These are phyloP conservation scores for Oryctes rhinoceros DNA, from an alignment of 1,140 invertebrate genomes.

Conservation along the genomic window DNA sequence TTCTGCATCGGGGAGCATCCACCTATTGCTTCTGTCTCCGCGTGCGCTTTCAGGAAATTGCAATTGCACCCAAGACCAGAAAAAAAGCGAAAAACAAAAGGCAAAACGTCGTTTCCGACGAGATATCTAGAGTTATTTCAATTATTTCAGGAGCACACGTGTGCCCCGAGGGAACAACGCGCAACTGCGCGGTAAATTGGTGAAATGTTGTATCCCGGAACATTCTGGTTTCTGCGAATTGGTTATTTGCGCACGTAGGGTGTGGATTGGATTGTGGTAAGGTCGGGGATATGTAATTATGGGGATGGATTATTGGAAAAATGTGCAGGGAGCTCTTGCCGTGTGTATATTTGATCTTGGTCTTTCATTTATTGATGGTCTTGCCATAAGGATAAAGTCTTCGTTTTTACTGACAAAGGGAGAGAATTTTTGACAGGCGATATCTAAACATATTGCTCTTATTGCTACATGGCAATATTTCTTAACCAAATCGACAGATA, in stretches of 20 bases:
- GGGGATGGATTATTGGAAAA: neutral
- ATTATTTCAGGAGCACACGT: slow-evolving; percentile 18
- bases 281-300: neutral
- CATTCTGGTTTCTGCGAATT: slow-evolving; percentile 2
- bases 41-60: neutral
- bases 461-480: no score
- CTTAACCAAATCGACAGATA: no score
- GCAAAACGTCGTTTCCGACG: neutral
- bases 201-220: neutral
- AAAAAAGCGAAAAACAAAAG: neutral
- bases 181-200: slow-evolving; percentile 1
- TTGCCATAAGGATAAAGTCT: neutral
- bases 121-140: slow-evolving; percentile 2
- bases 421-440: no score
- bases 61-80: neutral
- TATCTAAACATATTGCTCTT: no score
- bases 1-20: neutral
- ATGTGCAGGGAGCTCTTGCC: no score
- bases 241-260: slow-evolving; percentile 8
- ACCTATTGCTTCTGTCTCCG: neutral
- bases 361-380: neutral
- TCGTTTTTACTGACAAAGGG: no score
- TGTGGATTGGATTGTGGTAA: neutral
- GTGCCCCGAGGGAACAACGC: neutral
- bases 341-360: no score